Base-by-base conservation (phyloP, 2,113 vertebrate genomes). In the Trogon surrucura region DNA sequence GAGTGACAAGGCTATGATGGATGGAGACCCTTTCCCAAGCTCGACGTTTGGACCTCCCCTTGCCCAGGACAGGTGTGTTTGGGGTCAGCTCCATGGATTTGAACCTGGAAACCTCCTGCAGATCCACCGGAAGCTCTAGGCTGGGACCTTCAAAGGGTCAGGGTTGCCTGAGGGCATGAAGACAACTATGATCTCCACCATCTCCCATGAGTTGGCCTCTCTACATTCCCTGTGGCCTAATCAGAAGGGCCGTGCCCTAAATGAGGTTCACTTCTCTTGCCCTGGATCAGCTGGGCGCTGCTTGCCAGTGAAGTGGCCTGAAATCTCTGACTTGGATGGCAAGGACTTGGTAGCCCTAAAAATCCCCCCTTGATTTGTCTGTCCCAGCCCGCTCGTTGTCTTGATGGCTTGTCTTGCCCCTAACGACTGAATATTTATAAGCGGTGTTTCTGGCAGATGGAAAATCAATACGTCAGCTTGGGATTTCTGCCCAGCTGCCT, bases 231-330 rank as follows among this genome's bases (percentile, higher is more conserved):
- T 41, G 60, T 56, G 41, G 58, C 16, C 65, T 15, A 7, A 6
- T 11, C 23, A 23, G 21, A 47, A 70, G 34, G 5, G 23, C 45
- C 22, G 66, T 41, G 54, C 51, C 4, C 0, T 19, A 12, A 36
- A 10, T 16, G 21, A 51, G 53, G 19, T 5, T n/a, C 21, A 0
- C 1, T 48, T 19, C 25, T 61, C 29, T 26, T 10, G 6, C 15
- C 0, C 0, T 6, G 9, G 16, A 5, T 74, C 12, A 20, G 29
- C 11, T 0, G 0, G 20, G 38, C 0, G 0, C 50, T 58, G 38
- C 50, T 64, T 14, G 2, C 16, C 13, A 0, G 2, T 17, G 47
- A 10, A 44, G 61, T 71, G 60, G 25, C 47, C 27, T n/a, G 32
- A 60, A 72, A 36, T 15, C 50, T 8, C 0, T 9, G 11, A 3